These are phyloP conservation scores for Macaria liturata DNA, from an alignment of 2,888 invertebrate species.

Conservation along the genomic window DNA sequence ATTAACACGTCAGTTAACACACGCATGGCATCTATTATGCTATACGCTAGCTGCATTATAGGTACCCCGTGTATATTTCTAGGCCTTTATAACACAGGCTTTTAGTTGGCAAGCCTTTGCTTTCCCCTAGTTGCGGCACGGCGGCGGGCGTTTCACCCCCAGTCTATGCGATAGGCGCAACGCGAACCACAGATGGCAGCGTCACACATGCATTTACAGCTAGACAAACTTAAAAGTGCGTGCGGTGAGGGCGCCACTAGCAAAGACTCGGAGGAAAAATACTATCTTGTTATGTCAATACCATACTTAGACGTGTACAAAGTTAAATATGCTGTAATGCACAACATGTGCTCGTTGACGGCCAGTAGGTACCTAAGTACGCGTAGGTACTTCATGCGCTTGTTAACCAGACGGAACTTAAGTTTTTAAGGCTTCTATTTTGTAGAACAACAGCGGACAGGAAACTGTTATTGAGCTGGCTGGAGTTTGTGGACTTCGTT, in stretches of 20 bases:
- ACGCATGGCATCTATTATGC: conserved; percentile 16
- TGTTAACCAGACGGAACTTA: conserved; percentile 32
- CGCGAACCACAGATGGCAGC: conserved; percentile 47
- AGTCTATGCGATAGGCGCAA: conserved; percentile 27
- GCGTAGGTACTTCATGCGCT: conserved; percentile 15
- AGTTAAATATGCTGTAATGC: neutral
- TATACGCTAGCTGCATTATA: conserved; percentile 2
- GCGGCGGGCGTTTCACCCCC: conserved; percentile 16
- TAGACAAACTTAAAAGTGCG: neutral
- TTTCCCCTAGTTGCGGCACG: conserved; percentile 9
- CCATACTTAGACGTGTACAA: neutral
- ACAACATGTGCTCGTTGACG: conserved; percentile 26
- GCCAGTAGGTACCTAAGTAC: conserved; percentile 11
- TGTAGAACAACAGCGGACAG: conserved; percentile 40
- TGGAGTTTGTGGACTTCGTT: too few species aligned
- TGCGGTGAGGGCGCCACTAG: conserved; percentile 1
- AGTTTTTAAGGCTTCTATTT: conserved; percentile 57
- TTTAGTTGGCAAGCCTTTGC: conserved; percentile 22
- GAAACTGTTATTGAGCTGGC: conserved; percentile 47
- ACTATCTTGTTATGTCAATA: neutral
- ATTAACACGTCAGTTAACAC: conserved; percentile 30
- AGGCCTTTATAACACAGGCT: conserved; percentile 15
- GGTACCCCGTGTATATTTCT: conserved; percentile 6
- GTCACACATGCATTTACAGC: conserved; percentile 48
- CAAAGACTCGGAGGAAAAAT: neutral